Percentiles rank a stretch among this genome's conserved stretches.
Conservation (phyloP, 2,797 vertebrate genomes). For the Anabacerthia variegaticeps region DNA sequence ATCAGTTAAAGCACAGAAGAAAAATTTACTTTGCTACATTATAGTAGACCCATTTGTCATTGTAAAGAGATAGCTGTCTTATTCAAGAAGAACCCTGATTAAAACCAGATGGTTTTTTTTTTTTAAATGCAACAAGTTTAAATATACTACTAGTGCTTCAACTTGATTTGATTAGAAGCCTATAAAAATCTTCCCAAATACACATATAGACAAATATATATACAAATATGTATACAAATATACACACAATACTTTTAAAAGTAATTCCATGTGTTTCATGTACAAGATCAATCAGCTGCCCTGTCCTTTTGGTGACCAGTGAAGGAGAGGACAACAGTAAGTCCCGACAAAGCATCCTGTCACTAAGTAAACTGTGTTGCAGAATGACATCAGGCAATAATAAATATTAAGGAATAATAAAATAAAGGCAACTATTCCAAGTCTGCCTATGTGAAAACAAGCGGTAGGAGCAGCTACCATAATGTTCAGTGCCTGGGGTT, state of each 20-base stretch:
- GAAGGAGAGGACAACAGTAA: background rate
- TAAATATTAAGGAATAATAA: background rate
- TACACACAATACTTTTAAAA: background rate
- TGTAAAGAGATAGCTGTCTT: conserved; percentile 18
- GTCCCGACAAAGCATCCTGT: background rate
- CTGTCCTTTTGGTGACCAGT: background rate
- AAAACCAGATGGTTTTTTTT: conserved; percentile 78
- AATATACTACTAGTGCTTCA: conserved; percentile 57
- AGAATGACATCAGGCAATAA: background rate
- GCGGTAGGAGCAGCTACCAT: rapidly evolving
- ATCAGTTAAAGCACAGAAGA: background rate
- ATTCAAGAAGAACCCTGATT: conserved; percentile 57
- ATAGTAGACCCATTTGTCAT: background rate
- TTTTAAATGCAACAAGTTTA: conserved; percentile 42
- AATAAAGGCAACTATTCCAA: background rate
- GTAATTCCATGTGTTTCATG: background rate
- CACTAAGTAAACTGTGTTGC: background rate
- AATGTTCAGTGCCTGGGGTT: background rate
- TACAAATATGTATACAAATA: background rate
- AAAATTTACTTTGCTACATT: conserved; percentile 1
- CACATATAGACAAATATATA: background rate
- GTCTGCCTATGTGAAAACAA: background rate
- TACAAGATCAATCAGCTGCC: background rate
- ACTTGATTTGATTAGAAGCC: conserved; percentile 57
- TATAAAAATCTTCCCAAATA: conserved; percentile 12